Base-by-base conservation (phyloP, 1,140 invertebrate species). In the Heliothis virescens region DNA sequence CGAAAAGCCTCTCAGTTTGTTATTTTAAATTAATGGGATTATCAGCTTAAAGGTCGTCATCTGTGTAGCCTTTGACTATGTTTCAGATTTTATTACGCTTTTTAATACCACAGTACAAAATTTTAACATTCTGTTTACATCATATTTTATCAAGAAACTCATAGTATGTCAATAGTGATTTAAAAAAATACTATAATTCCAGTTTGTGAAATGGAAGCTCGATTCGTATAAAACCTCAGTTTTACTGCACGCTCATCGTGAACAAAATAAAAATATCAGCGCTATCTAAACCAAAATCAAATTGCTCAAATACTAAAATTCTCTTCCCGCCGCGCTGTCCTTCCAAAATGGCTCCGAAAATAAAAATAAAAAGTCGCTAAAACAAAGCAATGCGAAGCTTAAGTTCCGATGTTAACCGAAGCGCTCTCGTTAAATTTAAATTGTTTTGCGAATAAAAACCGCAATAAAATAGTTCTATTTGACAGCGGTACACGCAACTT, bases 401-500 rank as follows among this genome's bases (percentile, higher is more conserved):
- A 76, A 76, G 59, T 76, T 76, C 48, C 74, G 18, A 60, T 76
- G 74, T 76, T 63, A 50, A 63, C 41, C 34, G 76, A 76, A 73
- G 53, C 50, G 60, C 69, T 69, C 67, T 79, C 60, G 73, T 83
- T 85, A 78, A 78, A 85, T 79, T 86, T 85, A 82, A 83, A 82
- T 81, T 74, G 81, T 80, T 79, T 69, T 83, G 82, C 69, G 77
- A 62, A 87, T 81, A 90, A 87, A 89, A 89, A 87, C 85, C 79
- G 81, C 83, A 82, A 91, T 91, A 91, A 92, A 91, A 87, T 90
- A 90, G 87, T 78, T 81, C 83, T 84, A 89, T 85, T 87, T 82
- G 87, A 87, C 87, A 83, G 86, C 82, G 69, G 72, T 82, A 92
- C 91, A 92, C 73, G 90, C 87, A 93, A 90, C 87, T 90, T 91